phyloP scores from a whole-genome alignment of 2,888 invertebrate genomes.

The Neuroscelio doddi region DNA sequence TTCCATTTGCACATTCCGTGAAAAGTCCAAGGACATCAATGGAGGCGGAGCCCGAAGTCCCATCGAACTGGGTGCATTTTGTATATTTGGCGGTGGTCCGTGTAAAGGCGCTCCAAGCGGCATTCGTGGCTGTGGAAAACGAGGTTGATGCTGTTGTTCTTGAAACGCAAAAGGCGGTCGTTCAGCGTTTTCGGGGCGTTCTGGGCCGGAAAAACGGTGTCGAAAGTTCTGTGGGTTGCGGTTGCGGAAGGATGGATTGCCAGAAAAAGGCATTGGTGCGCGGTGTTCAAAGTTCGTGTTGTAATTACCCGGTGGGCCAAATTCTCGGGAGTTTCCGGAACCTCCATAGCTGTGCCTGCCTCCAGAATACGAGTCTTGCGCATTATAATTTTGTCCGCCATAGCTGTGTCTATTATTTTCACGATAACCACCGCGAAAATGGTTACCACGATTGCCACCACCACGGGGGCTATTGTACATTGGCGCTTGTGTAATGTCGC shows the following conservation, averaged over 20 bases:
- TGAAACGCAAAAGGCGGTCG: slow-evolving; percentile 46
- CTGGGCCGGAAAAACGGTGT: slow-evolving; percentile 47
- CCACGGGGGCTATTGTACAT: slow-evolving; percentile 78
- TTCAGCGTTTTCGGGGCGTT: slow-evolving; percentile 48
- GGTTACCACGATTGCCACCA: slow-evolving; percentile 67
- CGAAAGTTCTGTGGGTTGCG: slow-evolving; percentile 64
- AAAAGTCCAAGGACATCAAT: slow-evolving; percentile 25
- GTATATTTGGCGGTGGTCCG: slow-evolving; percentile 23
- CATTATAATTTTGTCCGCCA: slow-evolving; percentile 71
- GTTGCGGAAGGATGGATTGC: slow-evolving; percentile 59
- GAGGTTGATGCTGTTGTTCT: slow-evolving; percentile 23
- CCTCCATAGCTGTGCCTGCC: slow-evolving; percentile 65
- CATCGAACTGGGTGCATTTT: neutral
- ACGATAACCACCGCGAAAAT: slow-evolving; percentile 61
- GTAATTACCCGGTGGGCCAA: slow-evolving; percentile 59
- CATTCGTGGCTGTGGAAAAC: slow-evolving; percentile 46
- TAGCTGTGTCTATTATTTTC: slow-evolving; percentile 62
- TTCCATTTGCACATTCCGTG: slow-evolving; percentile 7
- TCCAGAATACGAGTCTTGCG: slow-evolving; percentile 70
- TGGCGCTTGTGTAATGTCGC: slow-evolving; percentile 74
- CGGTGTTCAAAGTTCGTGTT: slow-evolving; percentile 63
- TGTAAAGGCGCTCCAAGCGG: slow-evolving; percentile 41
- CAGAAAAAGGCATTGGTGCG: slow-evolving; percentile 55
- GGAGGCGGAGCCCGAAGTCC: slow-evolving; percentile 8
- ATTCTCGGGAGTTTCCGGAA: slow-evolving; percentile 56